Conservation (phyloP, 2,888 invertebrate genomes). For the Pollenia labialis region DNA sequence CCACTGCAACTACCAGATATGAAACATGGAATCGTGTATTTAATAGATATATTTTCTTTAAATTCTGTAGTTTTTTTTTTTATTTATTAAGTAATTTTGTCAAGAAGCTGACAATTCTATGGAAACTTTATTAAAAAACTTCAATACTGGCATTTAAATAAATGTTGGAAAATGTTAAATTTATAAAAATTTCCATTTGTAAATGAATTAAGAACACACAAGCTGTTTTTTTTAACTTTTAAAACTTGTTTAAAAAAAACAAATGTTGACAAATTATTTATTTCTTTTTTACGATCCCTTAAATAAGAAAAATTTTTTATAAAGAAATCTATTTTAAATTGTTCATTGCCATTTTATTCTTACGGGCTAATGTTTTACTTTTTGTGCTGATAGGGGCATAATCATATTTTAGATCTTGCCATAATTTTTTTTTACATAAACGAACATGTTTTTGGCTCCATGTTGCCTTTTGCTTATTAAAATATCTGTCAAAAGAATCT, state of each 20-base stretch:
- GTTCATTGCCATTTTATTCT: background rate
- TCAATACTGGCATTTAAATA: constrained; percentile 1
- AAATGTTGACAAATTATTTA: constrained; percentile 18
- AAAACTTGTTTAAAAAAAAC: background rate
- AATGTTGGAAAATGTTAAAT: constrained; percentile 19
- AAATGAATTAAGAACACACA: constrained; percentile 54
- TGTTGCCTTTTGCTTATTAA: constrained; percentile 64
- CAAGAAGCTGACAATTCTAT: constrained; percentile 73
- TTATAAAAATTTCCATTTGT: constrained; percentile 19
- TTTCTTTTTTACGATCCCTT: background rate
- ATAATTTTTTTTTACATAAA: background rate
- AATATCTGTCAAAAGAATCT: constrained; percentile 66
- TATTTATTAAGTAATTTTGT: constrained; percentile 71
- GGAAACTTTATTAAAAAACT: constrained; percentile 51
- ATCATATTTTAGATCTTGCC: background rate
- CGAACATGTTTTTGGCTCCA: background rate
- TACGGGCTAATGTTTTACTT: background rate
- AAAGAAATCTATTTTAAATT: background rate
- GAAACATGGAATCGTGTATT: constrained; percentile 63
- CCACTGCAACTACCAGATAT: constrained; percentile 43
- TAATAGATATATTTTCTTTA: constrained; percentile 35
- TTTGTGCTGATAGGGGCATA: background rate
- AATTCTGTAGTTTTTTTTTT: constrained; percentile 58
- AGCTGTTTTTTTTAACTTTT: constrained; percentile 24
- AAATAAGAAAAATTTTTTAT: background rate